Base-by-base conservation (phyloP, 2,113 vertebrate species). In the Bufo bufo region DNA sequence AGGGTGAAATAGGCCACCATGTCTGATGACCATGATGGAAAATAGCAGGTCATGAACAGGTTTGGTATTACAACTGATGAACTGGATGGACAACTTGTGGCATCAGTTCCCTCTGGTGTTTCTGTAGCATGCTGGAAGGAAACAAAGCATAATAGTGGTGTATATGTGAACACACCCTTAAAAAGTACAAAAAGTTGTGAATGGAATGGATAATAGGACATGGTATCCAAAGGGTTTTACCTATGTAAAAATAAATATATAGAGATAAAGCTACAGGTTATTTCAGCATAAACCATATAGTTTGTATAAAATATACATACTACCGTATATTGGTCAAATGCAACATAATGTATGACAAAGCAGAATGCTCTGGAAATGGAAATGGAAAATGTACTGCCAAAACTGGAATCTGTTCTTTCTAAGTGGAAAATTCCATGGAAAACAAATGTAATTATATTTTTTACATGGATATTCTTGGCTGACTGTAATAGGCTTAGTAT, bases 381-480 rank as follows among this genome's bases (percentile, higher is more conserved):
- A 54, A 78, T 54, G 50, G 23, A n/a, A 20, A n/a, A 52, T 19
- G 4, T 4, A 19, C n/a, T 49, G 50, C 77, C 54, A 78, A 78
- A 78, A 16, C 12, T 8, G 11, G 23, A 23, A 19, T 6, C n/a
- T 2, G 23, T 78, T 20, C 54, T 78, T 33, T 14, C 13, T 54
- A 0, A 23, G 50, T 78, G 50, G 20, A 78, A 54, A 78, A 78
- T 52, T 52, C 54, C 77, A 54, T 56, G 17, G 13, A 77, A 77
- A 52, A 77, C 74, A 77, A 50, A 52, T 52, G 49, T 19, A 75
- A 77, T 52, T 77, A 77, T 50, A 77, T 71, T 71, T 71, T 33
- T 71, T 66, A 66, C 65, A 66, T 66, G 20, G 65, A n/a, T 3
- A 1, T 71, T 43, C 12, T 71, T 71, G n/a, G 66, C 66, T 13